These are phyloP conservation scores for Carollia perspicillata DNA, from an alignment of 2,113 vertebrate genomes.

Conservation along the genomic window DNA sequence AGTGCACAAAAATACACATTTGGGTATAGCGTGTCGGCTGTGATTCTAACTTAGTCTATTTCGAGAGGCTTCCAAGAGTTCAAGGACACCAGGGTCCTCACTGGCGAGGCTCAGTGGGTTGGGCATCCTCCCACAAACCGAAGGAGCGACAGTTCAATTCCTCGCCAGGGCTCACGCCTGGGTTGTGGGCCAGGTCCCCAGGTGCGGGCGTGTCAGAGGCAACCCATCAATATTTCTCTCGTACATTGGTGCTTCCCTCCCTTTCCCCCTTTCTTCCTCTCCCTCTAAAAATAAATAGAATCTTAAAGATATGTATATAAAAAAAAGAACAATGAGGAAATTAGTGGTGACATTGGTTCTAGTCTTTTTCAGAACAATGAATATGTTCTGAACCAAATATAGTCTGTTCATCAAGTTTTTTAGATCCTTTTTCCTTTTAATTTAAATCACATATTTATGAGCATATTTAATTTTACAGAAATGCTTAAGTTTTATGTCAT, in stretches of 20 bases:
- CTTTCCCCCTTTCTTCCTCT: too few relatives aligned
- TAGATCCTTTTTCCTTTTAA: neutral
- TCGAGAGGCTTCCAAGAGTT: neutral
- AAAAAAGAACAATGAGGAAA: neutral
- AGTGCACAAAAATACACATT: neutral
- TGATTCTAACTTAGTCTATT: neutral
- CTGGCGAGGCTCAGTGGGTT: too few relatives aligned
- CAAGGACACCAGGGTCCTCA: neutral
- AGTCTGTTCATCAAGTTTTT: neutral
- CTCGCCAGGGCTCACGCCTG: too few relatives aligned
- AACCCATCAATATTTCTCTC: too few relatives aligned
- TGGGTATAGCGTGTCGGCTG: neutral
- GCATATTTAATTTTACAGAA: neutral
- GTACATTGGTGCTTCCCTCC: too few relatives aligned
- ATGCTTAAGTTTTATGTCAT: neutral
- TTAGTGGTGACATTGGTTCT: neutral
- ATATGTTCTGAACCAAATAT: neutral
- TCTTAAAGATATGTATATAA: too few relatives aligned
- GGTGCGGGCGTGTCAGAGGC: too few relatives aligned
- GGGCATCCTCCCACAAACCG: too few relatives aligned
- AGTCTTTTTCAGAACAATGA: neutral
- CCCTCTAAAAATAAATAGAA: too few relatives aligned
- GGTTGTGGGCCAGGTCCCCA: too few relatives aligned
- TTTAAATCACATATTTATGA: neutral
- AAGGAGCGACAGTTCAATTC: too few relatives aligned